Percentiles rank a stretch among this genome's conserved stretches.
These are phyloP conservation scores for Mystacornis crossleyi DNA, from an alignment of 2,113 vertebrate genomes.

Conservation along the genomic window DNA sequence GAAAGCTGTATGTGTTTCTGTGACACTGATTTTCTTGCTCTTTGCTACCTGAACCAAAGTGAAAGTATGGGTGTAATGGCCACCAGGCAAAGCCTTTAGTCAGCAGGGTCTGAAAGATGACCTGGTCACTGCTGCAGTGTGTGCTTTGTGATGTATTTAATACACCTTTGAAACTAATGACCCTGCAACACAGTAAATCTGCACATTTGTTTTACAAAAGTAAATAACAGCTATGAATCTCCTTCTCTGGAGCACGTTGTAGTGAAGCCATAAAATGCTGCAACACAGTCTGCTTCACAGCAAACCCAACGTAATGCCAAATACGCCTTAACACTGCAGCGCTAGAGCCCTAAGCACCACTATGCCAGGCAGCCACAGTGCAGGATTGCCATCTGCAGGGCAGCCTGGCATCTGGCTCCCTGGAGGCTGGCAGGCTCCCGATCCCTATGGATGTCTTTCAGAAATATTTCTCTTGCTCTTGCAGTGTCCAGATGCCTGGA, in stretches of 20 bases:
- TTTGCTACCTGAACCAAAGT: background rate
- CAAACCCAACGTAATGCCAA: background rate
- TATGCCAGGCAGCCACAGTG: background rate
- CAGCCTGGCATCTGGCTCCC: background rate
- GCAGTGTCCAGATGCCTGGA: background rate
- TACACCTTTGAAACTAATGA: background rate
- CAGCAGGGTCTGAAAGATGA: background rate
- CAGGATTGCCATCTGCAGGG: slow-evolving; percentile 43
- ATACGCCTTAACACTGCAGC: background rate
- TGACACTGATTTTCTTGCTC: background rate
- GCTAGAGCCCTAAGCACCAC: background rate
- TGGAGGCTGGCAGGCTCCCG: background rate
- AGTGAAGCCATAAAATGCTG: background rate
- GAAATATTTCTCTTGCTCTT: background rate
- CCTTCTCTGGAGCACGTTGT: background rate
- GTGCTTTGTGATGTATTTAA: background rate
- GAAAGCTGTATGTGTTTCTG: background rate
- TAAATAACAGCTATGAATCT: background rate
- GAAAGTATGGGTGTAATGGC: background rate
- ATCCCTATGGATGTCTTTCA: accelerated
- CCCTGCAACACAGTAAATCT: background rate
- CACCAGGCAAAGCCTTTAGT: background rate
- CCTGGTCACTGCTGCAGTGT: background rate
- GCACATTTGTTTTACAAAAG: background rate
- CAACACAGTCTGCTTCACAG: background rate